Evolutionary conservation across 2,888 invertebrate species (phyloP), one percentile per base, ranked within the genome.

Genomic region (Ptychoptera albimana): DNA sequence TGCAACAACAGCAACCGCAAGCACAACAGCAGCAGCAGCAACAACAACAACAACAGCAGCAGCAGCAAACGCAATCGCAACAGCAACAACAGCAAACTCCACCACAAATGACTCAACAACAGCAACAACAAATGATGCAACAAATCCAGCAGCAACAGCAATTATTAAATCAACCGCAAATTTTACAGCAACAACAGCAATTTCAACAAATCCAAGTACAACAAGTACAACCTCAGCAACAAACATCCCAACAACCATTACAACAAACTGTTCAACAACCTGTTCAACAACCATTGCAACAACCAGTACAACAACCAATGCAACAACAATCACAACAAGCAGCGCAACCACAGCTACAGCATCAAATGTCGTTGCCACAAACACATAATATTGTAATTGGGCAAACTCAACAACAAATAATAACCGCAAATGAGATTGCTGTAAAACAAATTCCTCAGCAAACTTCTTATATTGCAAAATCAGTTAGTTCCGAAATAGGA

Each of bases 261-360:
- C 46, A 49, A 44, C 43, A 46, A 39, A 8, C 41, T 48, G 43
- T 34, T 10, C 43, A 43, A n/a, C 39, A 38, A 41, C 14, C 43
- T 29, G 15, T 30, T 12, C 47, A 39, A 38, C 30, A 46, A 9
- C 32, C 15, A 29, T 50, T 49, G 23, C 43, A 40, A 23, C 52
- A 51, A 9, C 52, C 54, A 45, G 52, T 51, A 12, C 46, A 43
- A 23, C 50, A 43, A 40, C 41, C 13, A 35, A 47, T 42, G 34
- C 37, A 31, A 38, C 42, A 39, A 29, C 39, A 64, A 61, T 51
- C 68, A 60, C 55, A 61, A 52, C 54, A 53, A n/a, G 39, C 55
- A 52, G 40, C 49, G 12, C 39, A 39, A 5, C 35, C 40, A 36
- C 16, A 42, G 42, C 10, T 43, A 44, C 38, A 35, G 14, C 44